Evolutionary conservation across 1,140 invertebrate species (phyloP).

Genomic region (Calycopis cecrops): DNA sequence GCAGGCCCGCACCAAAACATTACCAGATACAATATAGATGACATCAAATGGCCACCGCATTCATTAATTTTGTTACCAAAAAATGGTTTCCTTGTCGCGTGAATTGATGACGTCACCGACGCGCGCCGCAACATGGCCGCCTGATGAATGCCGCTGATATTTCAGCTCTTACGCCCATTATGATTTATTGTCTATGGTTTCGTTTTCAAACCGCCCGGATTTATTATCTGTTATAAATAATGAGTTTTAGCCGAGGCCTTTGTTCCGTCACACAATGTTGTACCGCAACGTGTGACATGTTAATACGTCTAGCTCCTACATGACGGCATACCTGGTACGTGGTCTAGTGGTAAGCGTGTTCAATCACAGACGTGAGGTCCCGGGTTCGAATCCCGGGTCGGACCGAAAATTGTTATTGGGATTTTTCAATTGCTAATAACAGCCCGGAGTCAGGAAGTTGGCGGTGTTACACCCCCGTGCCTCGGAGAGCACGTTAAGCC

Average conservation of each 20-base stretch:
- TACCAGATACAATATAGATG: conserved; percentile 11
- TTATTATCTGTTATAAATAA: background rate
- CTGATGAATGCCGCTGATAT: conserved; percentile 13
- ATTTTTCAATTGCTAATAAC: too few relatives aligned
- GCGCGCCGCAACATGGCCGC: background rate
- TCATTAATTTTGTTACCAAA: conserved; percentile 16
- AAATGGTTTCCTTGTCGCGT: conserved; percentile 14
- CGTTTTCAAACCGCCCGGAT: conserved; percentile 2
- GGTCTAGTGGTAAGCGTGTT: too few relatives aligned
- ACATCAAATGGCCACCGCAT: conserved; percentile 6
- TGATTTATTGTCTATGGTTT: conserved; percentile 11
- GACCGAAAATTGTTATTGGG: too few relatives aligned
- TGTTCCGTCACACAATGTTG: background rate
- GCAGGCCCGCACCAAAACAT: background rate
- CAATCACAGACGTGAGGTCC: too few relatives aligned
- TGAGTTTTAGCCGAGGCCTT: background rate
- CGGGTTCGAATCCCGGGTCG: too few relatives aligned
- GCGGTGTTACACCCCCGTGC: too few relatives aligned
- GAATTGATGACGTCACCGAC: conserved; percentile 11
- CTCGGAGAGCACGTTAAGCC: too few relatives aligned
- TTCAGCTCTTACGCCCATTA: conserved; percentile 1
- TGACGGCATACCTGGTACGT: too few relatives aligned
- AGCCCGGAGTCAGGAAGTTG: too few relatives aligned
- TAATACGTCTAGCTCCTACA: too few relatives aligned
- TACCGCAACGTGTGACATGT: too few relatives aligned